Evolutionary conservation across 2,888 invertebrate species (phyloP), one percentile per base, ranked within the genome.

Genomic region (Mimumesa dahlbomi): DNA sequence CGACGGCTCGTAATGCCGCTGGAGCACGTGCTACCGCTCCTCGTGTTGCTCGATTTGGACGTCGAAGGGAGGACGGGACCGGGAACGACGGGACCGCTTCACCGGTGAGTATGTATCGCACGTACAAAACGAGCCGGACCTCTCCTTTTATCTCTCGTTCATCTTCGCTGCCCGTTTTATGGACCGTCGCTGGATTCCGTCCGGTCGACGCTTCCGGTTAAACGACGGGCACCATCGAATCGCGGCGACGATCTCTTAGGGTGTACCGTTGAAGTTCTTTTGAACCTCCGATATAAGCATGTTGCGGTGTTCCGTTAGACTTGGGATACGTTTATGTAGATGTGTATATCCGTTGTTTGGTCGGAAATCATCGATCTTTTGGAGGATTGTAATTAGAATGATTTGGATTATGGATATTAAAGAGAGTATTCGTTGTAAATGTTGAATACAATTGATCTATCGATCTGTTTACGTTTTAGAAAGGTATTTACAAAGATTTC

Each of bases 1-100:
- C 43, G 64, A 49, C 43, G 73, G 56, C 40, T 70, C 56, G 73
- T 65, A 62, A 73, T 59, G 69, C 58, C 54, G 53, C 36, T 29
- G 40, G 64, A 52, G 69, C 74, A 73, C 73, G 73, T 65, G 73
- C 74, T 45, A 29, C 53, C 34, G 58, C 53, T 42, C 43, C 59
- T 63, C 61, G 53, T 57, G 68, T 40, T 72, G 68, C 67, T 73
- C 73, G 69, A 75, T 75, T 76, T 75, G 64, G 50, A 64, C 67
- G 62, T 64, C 40, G 22, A 63, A 74, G 54, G 38, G 40, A 49
- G 45, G 25, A 19, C 48, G 53, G 3, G 40, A 9, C 16, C 11
- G 19, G 34, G 38, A 19, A 45, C 31, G 31, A 13, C 1, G 53
- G 57, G 25, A 36, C 14, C 42, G 18, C 43, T 45, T 48, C 31